Percentiles rank a stretch among this genome's conserved stretches.
Conservation (phyloP, 2,888 invertebrate species). For the Tipula lateralis region DNA sequence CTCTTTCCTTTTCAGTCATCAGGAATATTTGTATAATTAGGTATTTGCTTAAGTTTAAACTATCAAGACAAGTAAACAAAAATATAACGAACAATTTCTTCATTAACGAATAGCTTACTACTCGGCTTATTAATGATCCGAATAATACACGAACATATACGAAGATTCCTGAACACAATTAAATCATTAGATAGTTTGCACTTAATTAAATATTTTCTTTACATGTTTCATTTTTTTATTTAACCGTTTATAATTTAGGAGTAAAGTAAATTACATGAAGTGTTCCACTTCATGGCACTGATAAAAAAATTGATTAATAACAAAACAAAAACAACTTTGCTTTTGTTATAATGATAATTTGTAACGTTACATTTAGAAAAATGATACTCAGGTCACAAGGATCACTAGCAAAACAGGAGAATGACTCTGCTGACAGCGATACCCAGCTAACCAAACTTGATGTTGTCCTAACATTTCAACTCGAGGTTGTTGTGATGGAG, state of each 20-base stretch:
- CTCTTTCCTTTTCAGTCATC: too few species aligned
- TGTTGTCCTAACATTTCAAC: constrained; percentile 93
- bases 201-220: neutral
- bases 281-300: neutral
- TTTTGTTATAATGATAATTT: constrained; percentile 25
- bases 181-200: neutral
- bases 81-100: too few species aligned
- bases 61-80: too few species aligned
- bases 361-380: constrained; percentile 40
- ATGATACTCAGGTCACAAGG: constrained; percentile 74
- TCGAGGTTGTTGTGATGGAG: constrained; percentile 99
- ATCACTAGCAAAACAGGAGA: constrained; percentile 87
- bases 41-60: too few species aligned
- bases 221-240: neutral
- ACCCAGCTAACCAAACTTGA: constrained; percentile 96
- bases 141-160: neutral
- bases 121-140: too few species aligned
- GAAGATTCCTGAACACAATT: neutral
- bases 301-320: neutral
- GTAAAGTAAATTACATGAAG: neutral
- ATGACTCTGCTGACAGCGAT: constrained; percentile 92
- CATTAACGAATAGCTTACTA: too few species aligned
- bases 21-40: too few species aligned
- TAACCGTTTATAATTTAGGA: neutral
- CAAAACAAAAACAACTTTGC: constrained; percentile 13